Base-by-base conservation (phyloP, 1,140 invertebrate genomes). In the Tetragonula clypearis region DNA sequence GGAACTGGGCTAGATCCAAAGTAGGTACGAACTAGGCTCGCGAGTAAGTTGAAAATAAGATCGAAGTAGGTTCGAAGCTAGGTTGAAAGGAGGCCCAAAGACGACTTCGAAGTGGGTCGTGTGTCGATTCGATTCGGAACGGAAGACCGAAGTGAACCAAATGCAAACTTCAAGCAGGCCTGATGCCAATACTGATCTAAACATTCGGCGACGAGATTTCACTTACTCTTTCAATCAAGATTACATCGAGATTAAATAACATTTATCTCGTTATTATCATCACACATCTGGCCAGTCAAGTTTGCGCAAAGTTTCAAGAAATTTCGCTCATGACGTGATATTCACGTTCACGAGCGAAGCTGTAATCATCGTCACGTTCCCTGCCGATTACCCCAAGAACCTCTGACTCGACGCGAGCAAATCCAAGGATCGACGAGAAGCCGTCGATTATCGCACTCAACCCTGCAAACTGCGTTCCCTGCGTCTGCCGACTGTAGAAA, bases 11-110 rank as follows among this genome's bases (percentile, higher is more conserved):
- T 79, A 68, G 65, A 55, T 55, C n/a, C 17, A 68, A 79, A 79
- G 62, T 79, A 55, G 62, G 62, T 79, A 68, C 62, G 77, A 79
- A 55, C 77, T 68, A 79, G n/a, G 62, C 77, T 8, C 17, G 62
- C n/a, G 74, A 60, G 60, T 23, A 26, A 26, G 75, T 77, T 62
- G 75, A 26, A 78, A 79, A 79, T 79, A 68, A 65, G 62, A 30
- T 79, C 19, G 49, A 79, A 65, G 35, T 65, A 49, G 75, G 58
- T 21, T 49, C 49, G 26, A 65, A 69, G 53, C 68, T 55, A 30
- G 65, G 26, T 11, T 26, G 26, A 23, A 23, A 68, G 26, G 14
- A 68, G 62, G 26, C 77, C 77, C 77, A 55, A 79, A 79, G 49
- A 17, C 49, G 26, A 9, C 19, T 17, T 26, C 75, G 56, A 77